phyloP scores from a whole-genome alignment of 2,113 vertebrate genomes.

The Sitta europaea region DNA sequence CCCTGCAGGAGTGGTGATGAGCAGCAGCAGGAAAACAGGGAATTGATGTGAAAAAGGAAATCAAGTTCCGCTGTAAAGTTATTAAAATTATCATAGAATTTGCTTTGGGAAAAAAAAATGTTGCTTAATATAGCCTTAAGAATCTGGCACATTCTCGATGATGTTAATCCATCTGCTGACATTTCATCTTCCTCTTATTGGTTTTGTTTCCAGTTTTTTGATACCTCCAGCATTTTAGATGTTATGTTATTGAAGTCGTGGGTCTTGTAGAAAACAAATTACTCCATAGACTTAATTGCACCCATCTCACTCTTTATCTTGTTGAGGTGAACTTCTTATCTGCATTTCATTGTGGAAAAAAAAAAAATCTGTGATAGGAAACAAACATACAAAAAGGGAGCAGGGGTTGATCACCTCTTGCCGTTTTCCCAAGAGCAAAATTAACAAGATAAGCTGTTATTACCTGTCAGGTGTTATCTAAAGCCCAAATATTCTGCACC shows the following conservation, averaged over 20 bases:
- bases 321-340: constrained; percentile 59
- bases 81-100: constrained; percentile 51
- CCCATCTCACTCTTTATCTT: constrained; percentile 55
- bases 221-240: constrained; percentile 64
- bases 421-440: constrained; percentile 32
- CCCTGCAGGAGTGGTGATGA: neutral
- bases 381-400: neutral
- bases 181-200: constrained; percentile 53
- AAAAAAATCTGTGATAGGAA: neutral
- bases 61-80: neutral
- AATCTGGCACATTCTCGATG: constrained; percentile 28
- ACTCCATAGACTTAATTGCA: constrained; percentile 56
- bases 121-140: constrained; percentile 61
- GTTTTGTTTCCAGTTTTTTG: constrained; percentile 60
- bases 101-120: neutral
- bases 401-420: neutral
- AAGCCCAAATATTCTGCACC: neutral
- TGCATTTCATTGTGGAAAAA: constrained; percentile 47
- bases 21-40: neutral
- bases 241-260: constrained; percentile 58
- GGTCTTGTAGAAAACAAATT: constrained; percentile 65
- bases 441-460: constrained; percentile 14
- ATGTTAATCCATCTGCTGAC: constrained; percentile 61
- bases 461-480: neutral
- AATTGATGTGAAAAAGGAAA: neutral